Conservation (phyloP, 2,113 vertebrate species). For the Phasianus colchicus region DNA sequence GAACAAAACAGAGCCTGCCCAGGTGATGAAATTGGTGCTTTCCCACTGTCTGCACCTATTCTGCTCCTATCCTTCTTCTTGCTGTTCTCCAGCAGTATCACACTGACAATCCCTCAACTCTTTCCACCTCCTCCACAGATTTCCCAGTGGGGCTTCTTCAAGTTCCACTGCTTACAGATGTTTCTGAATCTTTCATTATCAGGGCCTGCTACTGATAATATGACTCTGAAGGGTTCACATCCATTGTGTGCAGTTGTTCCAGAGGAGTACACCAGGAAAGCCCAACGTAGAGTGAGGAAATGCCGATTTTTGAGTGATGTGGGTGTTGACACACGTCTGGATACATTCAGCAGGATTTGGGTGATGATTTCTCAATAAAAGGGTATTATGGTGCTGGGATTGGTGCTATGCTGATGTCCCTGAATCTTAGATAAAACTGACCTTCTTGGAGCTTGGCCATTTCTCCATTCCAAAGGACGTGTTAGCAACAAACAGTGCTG, state of each 20-base stretch:
- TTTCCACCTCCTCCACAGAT: not conserved
- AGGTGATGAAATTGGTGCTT: rapidly evolving
- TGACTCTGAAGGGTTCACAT: rapidly evolving
- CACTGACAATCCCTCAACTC: not conserved
- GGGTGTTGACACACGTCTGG: not conserved
- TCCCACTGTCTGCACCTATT: not conserved
- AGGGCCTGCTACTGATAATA: not conserved
- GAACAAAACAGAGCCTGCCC: not conserved
- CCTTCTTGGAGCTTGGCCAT: not conserved
- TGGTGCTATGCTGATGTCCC: rapidly evolving
- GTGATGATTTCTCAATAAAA: not conserved
- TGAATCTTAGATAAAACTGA: not conserved
- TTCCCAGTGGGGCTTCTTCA: not conserved
- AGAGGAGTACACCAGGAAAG: not conserved
- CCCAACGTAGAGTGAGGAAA: not conserved
- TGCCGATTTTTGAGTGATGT: not conserved
- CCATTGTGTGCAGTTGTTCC: rapidly evolving
- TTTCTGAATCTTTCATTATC: not conserved
- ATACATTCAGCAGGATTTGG: not conserved
- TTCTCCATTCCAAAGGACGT: not conserved
- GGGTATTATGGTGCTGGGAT: not conserved
- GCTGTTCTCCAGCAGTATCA: not conserved
- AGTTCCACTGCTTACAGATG: rapidly evolving
- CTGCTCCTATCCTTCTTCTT: not conserved
- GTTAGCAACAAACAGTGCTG: not conserved